Conservation (phyloP, 2,113 vertebrate genomes). For the Poicephalus meyeri region DNA sequence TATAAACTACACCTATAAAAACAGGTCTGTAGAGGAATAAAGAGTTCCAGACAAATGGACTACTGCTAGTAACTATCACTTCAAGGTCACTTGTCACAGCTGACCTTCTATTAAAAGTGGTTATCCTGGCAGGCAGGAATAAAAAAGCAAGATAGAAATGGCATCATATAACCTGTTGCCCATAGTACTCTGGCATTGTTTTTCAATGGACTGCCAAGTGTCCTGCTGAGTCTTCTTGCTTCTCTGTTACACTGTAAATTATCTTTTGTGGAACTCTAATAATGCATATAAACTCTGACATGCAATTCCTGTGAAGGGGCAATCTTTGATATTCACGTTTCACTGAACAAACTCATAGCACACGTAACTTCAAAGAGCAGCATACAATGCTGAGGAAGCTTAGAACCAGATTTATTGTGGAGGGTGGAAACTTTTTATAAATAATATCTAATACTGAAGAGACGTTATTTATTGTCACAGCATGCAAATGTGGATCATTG, state of each 20-base stretch:
- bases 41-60: not conserved
- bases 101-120: not conserved
- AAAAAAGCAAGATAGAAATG: not conserved
- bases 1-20: not conserved
- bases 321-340: not conserved
- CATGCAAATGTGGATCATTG: not conserved
- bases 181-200: not conserved
- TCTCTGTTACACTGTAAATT: not conserved
- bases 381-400: not conserved
- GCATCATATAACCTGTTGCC: not conserved
- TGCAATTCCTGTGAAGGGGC: not conserved
- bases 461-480: not conserved
- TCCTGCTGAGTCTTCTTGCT: not conserved
- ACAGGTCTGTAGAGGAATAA: not conserved
- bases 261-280: not conserved
- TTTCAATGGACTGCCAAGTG: not conserved
- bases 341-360: not conserved
- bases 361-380: not conserved
- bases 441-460: not conserved
- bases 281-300: not conserved
- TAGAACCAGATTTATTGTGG: not conserved
- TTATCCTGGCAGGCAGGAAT: not conserved
- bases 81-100: not conserved
- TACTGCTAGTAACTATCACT: not conserved
- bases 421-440: not conserved